Base-by-base conservation (phyloP, 2,113 vertebrate genomes). In the Nannobrachium achirus region DNA sequence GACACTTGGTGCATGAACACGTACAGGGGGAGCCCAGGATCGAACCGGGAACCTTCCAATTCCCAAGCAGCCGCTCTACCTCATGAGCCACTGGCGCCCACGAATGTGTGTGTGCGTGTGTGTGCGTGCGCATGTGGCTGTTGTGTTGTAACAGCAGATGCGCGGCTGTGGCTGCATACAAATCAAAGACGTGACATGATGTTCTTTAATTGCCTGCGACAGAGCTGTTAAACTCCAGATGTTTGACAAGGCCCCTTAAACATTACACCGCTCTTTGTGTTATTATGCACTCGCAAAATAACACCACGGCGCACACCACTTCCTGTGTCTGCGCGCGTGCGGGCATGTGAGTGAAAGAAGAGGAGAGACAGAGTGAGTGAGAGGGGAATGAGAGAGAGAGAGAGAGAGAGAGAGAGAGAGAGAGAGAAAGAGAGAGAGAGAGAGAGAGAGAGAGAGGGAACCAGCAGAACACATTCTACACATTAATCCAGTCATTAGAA, bases 201-300 rank as follows among this genome's bases (percentile, higher is more conserved):
- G 92, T 92, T 95, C 93, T 95, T 95, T 97, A 98, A 98, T 96
- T 95, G 96, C 93, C 91, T 95, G 94, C 94, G 95, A 96, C 91
- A 91, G 94, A 96, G 95, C 94, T 95, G 92, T 98, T 98, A 95
- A 96, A 96, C 89, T 92, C 96, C 96, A 98, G 96, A 96, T 99
- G 95, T 94, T 96, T 94, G 91, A 93, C 90, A 92, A 88, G 88
- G 81, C 82, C 81, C 72, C 87, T 84, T 81, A 89, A 92, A 90
- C 86, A 86, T 86, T 83, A 89, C 86, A 86, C 81, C 71, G 69
- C 71, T 85, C 67, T 56, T 70, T 81, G 71, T 78, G 83, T 80
- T 89, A 82, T 81, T 81, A 72, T 78, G 66, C 77, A 71, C 64
- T 78, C 68, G 50, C 80, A 83, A 78, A 73, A 70, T 65, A 75